phyloP scores from a whole-genome alignment of 1,140 invertebrate genomes.

The Papilio helenus region DNA sequence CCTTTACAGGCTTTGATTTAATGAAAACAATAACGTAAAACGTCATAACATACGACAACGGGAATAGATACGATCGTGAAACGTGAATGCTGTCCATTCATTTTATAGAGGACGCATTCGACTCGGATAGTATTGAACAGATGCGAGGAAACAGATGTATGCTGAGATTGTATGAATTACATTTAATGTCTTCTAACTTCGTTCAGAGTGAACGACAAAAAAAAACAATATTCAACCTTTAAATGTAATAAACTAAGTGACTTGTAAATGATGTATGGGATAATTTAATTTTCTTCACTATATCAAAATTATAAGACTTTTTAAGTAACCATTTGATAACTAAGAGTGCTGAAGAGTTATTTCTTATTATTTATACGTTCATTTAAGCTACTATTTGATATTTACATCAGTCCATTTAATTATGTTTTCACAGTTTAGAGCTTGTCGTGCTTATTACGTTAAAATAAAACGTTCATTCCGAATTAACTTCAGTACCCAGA shows the following conservation, averaged over 20 bases:
- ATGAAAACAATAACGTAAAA: conserved; percentile 21
- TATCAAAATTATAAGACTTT: no score
- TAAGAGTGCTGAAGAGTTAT: background rate
- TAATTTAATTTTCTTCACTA: no score
- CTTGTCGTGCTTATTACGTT: background rate
- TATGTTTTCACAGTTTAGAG: background rate
- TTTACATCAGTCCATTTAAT: background rate
- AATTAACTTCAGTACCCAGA: background rate
- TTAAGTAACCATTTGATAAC: no score
- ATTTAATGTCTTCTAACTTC: background rate
- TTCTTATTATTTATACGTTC: no score
- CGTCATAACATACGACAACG: background rate
- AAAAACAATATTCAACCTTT: no score
- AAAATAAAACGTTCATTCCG: background rate
- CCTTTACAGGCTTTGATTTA: background rate
- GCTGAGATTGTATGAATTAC: background rate
- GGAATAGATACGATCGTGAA: conserved; percentile 14
- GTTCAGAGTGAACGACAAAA: background rate
- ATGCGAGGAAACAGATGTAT: conserved; percentile 3
- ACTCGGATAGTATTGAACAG: conserved; percentile 14
- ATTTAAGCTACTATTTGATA: background rate
- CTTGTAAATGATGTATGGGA: no score
- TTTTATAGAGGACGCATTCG: conserved; percentile 15
- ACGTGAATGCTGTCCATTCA: conserved; percentile 11
- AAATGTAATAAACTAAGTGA: no score